A percentile compares a stretch with the other conserved stretches of the same genome.
phyloP scores from a whole-genome alignment of 2,797 vertebrate species.

The Microcaecilia unicolor region DNA sequence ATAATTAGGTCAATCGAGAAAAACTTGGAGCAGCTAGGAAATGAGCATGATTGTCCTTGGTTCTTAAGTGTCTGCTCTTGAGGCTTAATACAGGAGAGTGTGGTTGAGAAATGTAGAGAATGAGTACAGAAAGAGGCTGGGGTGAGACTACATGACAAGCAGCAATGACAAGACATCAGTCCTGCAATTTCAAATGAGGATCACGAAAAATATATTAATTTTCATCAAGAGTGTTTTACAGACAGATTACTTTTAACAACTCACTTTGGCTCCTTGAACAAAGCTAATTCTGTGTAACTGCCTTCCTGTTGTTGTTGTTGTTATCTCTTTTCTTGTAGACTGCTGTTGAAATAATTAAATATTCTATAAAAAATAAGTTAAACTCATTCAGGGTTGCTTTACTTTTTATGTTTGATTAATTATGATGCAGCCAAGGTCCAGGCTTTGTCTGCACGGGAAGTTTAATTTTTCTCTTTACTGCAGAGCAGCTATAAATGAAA shows the following conservation, averaged over 20 bases:
- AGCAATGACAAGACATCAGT: too few species aligned
- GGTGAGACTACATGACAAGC: too few species aligned
- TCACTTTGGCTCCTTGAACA: slow-evolving; percentile 44
- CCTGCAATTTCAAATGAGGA: slow-evolving; percentile 25
- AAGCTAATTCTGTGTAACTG: slow-evolving; percentile 41
- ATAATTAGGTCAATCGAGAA: too few species aligned
- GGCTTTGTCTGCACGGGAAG: slow-evolving; percentile 40
- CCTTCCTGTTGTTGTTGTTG: slow-evolving; percentile 52
- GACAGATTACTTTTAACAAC: slow-evolving; percentile 50
- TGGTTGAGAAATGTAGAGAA: too few species aligned
- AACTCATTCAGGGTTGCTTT: slow-evolving; percentile 39
- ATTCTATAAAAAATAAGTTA: slow-evolving; percentile 49
- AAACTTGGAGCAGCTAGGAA: too few species aligned
- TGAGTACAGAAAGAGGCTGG: too few species aligned
- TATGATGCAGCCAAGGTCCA: slow-evolving; percentile 41
- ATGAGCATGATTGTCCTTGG: too few species aligned
- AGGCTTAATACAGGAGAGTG: too few species aligned
- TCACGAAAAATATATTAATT: slow-evolving; percentile 42
- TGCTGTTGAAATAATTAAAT: slow-evolving; percentile 52
- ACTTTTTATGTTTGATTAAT: slow-evolving; percentile 54
- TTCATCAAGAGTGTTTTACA: slow-evolving; percentile 34
- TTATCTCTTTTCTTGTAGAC: slow-evolving; percentile 26
- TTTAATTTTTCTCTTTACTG: slow-evolving; percentile 39
- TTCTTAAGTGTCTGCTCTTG: too few species aligned
- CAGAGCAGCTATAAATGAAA: slow-evolving; percentile 40